Conservation (phyloP, 2,888 invertebrate species). For the Ptilodon capucinus region DNA sequence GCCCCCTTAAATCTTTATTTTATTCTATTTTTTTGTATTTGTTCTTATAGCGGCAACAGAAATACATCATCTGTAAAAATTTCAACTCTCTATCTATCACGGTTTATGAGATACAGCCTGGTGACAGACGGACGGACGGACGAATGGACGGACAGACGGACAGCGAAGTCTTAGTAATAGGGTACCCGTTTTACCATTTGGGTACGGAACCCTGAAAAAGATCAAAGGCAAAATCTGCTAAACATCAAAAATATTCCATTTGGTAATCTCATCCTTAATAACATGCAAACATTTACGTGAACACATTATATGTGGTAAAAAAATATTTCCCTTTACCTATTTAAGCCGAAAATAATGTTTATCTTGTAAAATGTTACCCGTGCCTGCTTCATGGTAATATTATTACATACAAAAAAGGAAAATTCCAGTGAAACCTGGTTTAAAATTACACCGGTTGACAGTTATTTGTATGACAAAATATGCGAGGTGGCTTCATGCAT, state of each 20-base stretch:
- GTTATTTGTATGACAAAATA: constrained; percentile 49
- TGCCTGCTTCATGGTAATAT: constrained; percentile 6
- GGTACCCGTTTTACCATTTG: no score
- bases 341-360: constrained; percentile 1
- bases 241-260: neutral
- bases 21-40: no score
- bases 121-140: no score
- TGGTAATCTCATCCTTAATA: neutral
- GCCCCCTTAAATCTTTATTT: no score
- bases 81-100: no score
- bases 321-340: neutral
- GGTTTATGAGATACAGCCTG: no score
- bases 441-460: constrained; percentile 42
- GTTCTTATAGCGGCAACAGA: no score
- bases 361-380: neutral
- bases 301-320: neutral
- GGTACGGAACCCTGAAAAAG: no score
- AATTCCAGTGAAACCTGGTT: constrained; percentile 22
- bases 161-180: no score
- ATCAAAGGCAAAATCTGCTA: neutral
- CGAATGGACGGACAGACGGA: no score
- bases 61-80: no score
- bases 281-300: neutral
- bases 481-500: constrained; percentile 46
- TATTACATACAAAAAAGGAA: constrained; percentile 13